Base-by-base conservation (phyloP, 1,140 invertebrate genomes). In the Anastatus disparis region DNA sequence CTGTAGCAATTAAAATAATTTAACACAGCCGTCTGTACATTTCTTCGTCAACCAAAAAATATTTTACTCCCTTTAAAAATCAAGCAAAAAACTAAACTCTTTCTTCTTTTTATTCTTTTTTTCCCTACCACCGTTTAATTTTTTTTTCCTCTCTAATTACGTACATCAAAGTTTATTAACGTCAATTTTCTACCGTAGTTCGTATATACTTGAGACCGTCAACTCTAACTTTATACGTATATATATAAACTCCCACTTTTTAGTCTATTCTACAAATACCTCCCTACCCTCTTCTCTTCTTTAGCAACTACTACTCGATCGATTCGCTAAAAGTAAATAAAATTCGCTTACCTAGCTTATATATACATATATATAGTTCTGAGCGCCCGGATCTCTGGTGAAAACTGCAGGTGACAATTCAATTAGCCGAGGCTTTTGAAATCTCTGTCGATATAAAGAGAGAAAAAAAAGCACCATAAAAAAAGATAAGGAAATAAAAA, bases 311-410 rank as follows among this genome's bases (percentile, higher is more conserved):
- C n/a, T n/a, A n/a, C n/a, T n/a, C 80, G 77, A 83, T 83, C 82
- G 82, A 84, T 84, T 78, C 79, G 72, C 75, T 75, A 76, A 78
- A 80, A 79, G 77, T 81, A 81, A 83, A 83, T 83, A 82, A 82
- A 82, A 82, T 80, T 80, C 74, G 68, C 66, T 70, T 40, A 75
- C 73, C 69, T 63, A 8, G 7, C 17, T 38, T 55, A 26, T 56
- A 12, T 38, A n/a, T n/a, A n/a, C n/a, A n/a, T n/a, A n/a, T n/a
- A n/a, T n/a, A n/a, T n/a, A n/a, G n/a, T 72, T 38, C 71, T 29
- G 3, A n/a, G n/a, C 40, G 12, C 42, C 29, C 17, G 42, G 7
- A 12, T 27, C 48, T 63, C 22, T 42, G 15, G 53, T 26, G 55
- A 68, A 29, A 58, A 46, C 22, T 68, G 42, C 27, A 50, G 55